These are phyloP conservation scores for Xiphophorus birchmanni DNA, from an alignment of 2,797 vertebrate species.

Conservation along the genomic window DNA sequence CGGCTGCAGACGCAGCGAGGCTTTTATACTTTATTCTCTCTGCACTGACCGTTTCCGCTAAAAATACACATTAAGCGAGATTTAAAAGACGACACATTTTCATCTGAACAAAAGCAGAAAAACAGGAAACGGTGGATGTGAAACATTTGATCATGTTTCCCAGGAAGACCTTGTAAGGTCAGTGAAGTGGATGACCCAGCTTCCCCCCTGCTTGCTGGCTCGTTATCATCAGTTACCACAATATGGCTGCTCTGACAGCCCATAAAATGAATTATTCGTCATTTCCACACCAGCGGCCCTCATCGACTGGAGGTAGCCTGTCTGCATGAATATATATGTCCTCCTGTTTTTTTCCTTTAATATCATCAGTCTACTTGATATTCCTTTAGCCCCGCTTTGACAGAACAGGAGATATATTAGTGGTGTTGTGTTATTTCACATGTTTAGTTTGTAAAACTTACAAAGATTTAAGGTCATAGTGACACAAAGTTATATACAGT, in stretches of 20 bases:
- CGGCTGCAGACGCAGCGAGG: neutral
- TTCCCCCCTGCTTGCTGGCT: slow-evolving; percentile 33
- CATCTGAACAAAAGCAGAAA: neutral
- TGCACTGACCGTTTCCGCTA: neutral
- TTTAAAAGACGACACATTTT: neutral
- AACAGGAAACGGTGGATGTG: slow-evolving; percentile 14
- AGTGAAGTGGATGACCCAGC: slow-evolving; percentile 67
- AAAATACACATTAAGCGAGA: slow-evolving; percentile 9
- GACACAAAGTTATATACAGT: neutral
- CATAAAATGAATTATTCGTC: slow-evolving; percentile 72
- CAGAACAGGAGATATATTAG: neutral
- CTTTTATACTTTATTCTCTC: neutral
- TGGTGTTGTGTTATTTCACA: neutral
- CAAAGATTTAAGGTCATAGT: neutral
- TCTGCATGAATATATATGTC: slow-evolving; percentile 30
- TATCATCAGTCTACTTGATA: neutral
- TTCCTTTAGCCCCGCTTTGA: neutral
- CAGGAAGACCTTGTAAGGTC: slow-evolving; percentile 37
- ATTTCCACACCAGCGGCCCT: slow-evolving; percentile 60
- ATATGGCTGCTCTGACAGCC: slow-evolving; percentile 68
- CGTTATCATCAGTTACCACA: slow-evolving; percentile 73
- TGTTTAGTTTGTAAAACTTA: neutral
- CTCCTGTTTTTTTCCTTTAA: neutral
- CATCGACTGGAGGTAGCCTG: slow-evolving; percentile 38
- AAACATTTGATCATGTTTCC: slow-evolving; percentile 10